Conservation (phyloP, 2,113 vertebrate species). For the Saguinus imperator region DNA sequence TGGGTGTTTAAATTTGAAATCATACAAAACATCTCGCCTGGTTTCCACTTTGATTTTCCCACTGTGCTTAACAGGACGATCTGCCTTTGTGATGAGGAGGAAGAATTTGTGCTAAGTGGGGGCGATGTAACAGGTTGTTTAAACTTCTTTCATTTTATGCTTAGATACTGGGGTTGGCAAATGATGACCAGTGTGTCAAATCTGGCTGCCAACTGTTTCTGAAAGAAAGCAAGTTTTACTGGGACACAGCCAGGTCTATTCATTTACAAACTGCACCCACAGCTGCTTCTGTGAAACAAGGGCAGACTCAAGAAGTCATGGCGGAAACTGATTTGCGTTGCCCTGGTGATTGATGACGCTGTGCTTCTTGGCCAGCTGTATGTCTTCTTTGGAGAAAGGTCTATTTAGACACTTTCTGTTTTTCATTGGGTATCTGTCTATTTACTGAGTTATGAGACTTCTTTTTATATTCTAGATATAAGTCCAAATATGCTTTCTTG, state of each 20-base stretch:
- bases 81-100: accelerated
- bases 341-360: accelerated
- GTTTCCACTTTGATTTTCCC: background rate
- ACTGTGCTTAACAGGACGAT: accelerated
- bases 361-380: accelerated
- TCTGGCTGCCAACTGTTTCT: background rate
- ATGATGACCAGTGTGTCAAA: accelerated
- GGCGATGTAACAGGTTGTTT: background rate
- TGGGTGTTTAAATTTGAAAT: accelerated
- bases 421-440: background rate
- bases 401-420: background rate
- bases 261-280: accelerated
- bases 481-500: background rate
- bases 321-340: background rate
- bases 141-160: too few species aligned
- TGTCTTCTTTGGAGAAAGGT: background rate
- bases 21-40: accelerated
- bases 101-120: background rate
- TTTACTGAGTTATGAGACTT: background rate
- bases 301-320: background rate
- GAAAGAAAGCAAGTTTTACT: too few species aligned
- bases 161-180: background rate
- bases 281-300: too few species aligned
- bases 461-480: background rate
- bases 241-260: accelerated